phyloP scores from a whole-genome alignment of 2,888 invertebrate genomes.

The Pyrrhia umbra region DNA sequence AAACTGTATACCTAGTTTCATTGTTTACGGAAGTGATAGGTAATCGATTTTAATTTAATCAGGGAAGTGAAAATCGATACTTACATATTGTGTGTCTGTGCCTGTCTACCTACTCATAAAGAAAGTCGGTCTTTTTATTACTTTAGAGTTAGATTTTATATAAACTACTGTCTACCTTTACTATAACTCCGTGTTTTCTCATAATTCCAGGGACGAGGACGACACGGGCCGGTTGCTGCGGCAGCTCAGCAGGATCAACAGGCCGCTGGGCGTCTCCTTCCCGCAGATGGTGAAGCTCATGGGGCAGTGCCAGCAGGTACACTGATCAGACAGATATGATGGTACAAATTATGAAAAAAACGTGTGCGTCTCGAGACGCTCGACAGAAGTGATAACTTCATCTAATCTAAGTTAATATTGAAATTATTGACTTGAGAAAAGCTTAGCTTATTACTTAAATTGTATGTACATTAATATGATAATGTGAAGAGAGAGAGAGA shows the following conservation, averaged over 20 bases:
- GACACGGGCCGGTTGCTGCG: conserved; percentile 92
- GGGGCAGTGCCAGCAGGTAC: conserved; percentile 94
- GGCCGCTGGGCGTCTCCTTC: conserved; percentile 92
- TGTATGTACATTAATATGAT: too few species aligned
- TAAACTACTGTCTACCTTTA: too few species aligned
- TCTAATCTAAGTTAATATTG: too few species aligned
- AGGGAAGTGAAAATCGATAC: conserved; percentile 10
- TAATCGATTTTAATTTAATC: conserved; percentile 8
- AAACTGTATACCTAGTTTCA: conserved; percentile 22
- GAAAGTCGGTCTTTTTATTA: too few species aligned
- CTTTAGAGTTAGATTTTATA: too few species aligned
- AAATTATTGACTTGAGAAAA: too few species aligned
- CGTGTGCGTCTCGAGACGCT: too few species aligned
- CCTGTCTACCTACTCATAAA: too few species aligned
- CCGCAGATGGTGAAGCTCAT: conserved; percentile 94
- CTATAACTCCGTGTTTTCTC: background rate
- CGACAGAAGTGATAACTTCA: too few species aligned
- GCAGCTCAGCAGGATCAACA: conserved; percentile 91
- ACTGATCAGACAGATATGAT: conserved; percentile 57
- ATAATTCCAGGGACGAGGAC: conserved; percentile 91
- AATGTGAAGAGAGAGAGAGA: too few species aligned
- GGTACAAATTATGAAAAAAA: too few species aligned
- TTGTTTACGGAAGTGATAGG: conserved; percentile 27
- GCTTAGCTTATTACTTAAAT: too few species aligned
- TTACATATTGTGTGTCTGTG: background rate